These are phyloP conservation scores for Pteria penguin DNA, from an alignment of 2,888 invertebrate genomes.

Conservation along the genomic window DNA sequence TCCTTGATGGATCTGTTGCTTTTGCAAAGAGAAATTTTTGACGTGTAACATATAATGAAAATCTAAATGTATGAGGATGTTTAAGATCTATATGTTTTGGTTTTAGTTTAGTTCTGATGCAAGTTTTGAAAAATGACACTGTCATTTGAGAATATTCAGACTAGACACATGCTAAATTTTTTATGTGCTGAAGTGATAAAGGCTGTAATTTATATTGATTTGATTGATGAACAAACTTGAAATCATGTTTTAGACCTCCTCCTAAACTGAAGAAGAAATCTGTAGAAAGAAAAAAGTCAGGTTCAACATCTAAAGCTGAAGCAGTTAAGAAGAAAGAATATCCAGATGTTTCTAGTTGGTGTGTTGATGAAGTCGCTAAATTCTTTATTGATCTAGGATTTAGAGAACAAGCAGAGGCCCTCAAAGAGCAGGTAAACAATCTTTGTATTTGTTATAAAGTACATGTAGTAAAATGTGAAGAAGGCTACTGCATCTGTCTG, in stretches of 20 bases:
- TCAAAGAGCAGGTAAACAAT: conserved; percentile 87
- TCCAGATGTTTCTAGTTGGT: conserved; percentile 91
- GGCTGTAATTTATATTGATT: too few relatives aligned
- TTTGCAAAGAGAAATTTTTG: too few relatives aligned
- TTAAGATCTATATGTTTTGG: too few relatives aligned
- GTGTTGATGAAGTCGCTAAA: conserved; percentile 89
- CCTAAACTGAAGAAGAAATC: background rate
- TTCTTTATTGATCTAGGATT: conserved; percentile 88
- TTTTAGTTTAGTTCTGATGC: too few relatives aligned
- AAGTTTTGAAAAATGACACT: too few relatives aligned
- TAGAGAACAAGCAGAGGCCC: conserved; percentile 87
- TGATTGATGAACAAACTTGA: too few relatives aligned
- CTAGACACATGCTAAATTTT: too few relatives aligned
- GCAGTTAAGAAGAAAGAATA: conserved; percentile 49
- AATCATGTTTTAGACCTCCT: background rate
- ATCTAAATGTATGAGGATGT: too few relatives aligned
- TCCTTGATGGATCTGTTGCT: too few relatives aligned
- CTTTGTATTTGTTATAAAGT: background rate
- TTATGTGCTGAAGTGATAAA: too few relatives aligned
- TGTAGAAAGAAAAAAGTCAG: background rate
- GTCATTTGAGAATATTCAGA: too few relatives aligned
- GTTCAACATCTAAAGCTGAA: background rate
- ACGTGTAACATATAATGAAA: too few relatives aligned
- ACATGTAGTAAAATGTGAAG: background rate
- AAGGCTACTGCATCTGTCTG: background rate